phyloP scores from a whole-genome alignment of 2,113 vertebrate genomes.

The Leptobrachium leishanense region DNA sequence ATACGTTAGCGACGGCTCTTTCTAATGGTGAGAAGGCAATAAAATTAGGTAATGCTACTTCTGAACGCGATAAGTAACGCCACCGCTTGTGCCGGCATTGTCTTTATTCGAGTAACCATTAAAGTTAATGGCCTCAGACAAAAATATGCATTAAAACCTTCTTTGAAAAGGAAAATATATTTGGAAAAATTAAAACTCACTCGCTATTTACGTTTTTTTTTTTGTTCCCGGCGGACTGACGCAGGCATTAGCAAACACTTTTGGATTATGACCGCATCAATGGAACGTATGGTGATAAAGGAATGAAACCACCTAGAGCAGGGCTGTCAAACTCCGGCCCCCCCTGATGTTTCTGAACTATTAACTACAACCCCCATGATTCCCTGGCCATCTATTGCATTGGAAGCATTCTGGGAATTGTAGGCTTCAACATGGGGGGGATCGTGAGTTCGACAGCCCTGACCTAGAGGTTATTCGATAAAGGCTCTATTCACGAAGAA shows the following conservation, averaged over 20 bases:
- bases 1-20: background rate
- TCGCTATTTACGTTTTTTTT: background rate
- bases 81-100: too few species aligned
- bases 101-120: conserved; percentile 8
- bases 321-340: too few species aligned
- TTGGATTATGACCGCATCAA: background rate
- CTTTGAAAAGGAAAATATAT: background rate
- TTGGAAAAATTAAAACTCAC: background rate
- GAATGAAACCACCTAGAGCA: too few species aligned
- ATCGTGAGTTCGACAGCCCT: too few species aligned
- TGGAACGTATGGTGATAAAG: too few species aligned
- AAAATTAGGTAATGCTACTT: conserved; percentile 31
- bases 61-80: background rate
- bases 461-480: too few species aligned
- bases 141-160: background rate
- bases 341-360: too few species aligned
- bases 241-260: background rate
- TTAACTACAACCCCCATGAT: too few species aligned
- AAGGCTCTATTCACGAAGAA: too few species aligned
- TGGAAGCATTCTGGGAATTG: too few species aligned
- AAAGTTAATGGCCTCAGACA: conserved; percentile 39
- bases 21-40: conserved; percentile 9
- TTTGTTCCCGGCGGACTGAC: background rate
- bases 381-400: too few species aligned
- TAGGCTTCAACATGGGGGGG: too few species aligned